Conservation (phyloP, 2,113 vertebrate species). For the Nerophis lumbriciformis region DNA sequence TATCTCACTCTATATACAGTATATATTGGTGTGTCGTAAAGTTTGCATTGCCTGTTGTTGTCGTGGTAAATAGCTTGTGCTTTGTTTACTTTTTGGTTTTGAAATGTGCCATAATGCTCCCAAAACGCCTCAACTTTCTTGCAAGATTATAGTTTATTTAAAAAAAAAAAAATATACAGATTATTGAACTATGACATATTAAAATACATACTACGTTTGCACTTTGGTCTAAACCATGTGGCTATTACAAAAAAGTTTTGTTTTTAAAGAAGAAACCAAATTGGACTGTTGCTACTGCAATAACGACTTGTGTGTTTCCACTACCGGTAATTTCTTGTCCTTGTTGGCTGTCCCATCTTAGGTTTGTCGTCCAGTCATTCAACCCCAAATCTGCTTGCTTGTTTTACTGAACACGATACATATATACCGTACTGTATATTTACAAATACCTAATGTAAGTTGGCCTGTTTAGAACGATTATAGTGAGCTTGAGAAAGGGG, state of each 20-base stretch:
- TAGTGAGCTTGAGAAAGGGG: conserved; percentile 9
- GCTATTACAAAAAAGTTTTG: conserved; percentile 42
- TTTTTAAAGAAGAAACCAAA: conserved; percentile 51
- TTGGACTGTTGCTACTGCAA: conserved; percentile 60
- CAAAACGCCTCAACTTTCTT: conserved; percentile 56
- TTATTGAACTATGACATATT: conserved; percentile 23
- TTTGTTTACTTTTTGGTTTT: conserved; percentile 67
- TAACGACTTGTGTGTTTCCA: conserved; percentile 39
- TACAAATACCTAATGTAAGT: conserved; percentile 35
- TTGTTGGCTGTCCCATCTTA: conserved; percentile 57
- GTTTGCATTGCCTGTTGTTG: conserved; percentile 72
- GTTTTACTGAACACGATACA: conserved; percentile 49
- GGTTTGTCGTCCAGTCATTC: conserved; percentile 56
- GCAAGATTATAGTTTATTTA: conserved; percentile 61
- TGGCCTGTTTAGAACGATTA: conserved; percentile 16
- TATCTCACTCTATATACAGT: conserved; percentile 5
- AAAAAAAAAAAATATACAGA: conserved; percentile 10
- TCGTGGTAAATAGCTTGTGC: conserved; percentile 66
- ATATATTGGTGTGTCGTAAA: conserved; percentile 68
- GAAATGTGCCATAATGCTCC: conserved; percentile 74
- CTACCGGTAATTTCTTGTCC: conserved; percentile 48
- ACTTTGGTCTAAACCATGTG: conserved; percentile 62
- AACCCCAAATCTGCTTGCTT: conserved; percentile 59
- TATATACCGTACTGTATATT: conserved; percentile 49
- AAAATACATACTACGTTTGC: conserved; percentile 57